Evolutionary conservation across 2,113 vertebrate species (phyloP).

Genomic region (Diadophis punctatus): DNA sequence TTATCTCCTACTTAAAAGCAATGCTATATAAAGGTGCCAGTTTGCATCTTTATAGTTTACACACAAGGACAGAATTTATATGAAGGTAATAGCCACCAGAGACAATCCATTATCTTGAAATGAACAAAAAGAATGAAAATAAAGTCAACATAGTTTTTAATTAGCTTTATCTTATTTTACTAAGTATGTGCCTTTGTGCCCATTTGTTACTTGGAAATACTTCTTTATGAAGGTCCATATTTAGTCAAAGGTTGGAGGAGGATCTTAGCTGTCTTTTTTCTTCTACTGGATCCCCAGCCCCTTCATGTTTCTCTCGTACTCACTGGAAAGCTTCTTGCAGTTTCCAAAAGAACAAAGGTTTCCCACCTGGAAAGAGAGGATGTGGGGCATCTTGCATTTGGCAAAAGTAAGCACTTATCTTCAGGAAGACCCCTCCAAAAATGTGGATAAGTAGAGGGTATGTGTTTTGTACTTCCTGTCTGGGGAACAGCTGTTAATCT

Average conservation of each 20-base stretch:
- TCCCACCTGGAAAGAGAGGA: neutral
- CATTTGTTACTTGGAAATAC: neutral
- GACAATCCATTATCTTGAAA: neutral
- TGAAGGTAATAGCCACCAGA: neutral
- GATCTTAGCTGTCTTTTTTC: neutral
- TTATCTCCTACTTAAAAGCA: neutral
- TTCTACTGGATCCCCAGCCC: neutral
- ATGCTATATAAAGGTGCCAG: neutral
- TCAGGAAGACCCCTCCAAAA: neutral
- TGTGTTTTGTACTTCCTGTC: neutral
- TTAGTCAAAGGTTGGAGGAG: neutral
- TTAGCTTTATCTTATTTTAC: neutral
- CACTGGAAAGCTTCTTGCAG: neutral
- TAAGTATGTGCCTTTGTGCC: neutral
- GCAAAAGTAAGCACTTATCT: neutral
- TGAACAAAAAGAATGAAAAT: neutral
- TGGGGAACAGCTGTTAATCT: neutral
- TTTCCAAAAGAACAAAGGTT: neutral
- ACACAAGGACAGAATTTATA: neutral
- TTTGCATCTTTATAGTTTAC: neutral
- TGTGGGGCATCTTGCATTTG: neutral
- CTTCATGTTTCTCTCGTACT: neutral
- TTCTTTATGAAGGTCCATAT: neutral
- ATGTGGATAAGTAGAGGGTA: neutral
- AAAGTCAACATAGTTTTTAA: neutral